Percentiles rank a stretch among this genome's conserved stretches.
These are phyloP conservation scores for Taxidea taxus DNA, from an alignment of 2,113 vertebrate species.

Conservation along the genomic window DNA sequence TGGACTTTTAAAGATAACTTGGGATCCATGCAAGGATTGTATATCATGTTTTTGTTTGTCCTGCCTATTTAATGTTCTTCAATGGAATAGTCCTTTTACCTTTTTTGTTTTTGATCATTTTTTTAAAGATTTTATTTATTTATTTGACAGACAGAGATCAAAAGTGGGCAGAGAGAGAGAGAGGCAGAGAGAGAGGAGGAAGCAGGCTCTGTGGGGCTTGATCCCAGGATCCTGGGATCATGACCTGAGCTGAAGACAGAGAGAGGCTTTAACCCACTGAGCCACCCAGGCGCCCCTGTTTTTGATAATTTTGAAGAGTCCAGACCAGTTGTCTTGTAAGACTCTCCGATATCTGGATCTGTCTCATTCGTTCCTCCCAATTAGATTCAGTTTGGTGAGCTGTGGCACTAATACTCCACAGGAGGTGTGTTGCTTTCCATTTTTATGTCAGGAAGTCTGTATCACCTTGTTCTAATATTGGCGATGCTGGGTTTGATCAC, in stretches of 20 bases:
- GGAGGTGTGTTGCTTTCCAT: not conserved
- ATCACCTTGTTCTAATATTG: not conserved
- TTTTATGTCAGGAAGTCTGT: not conserved
- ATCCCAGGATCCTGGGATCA: too few species aligned
- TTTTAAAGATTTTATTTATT: too few species aligned
- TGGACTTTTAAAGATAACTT: not conserved
- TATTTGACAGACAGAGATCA: too few species aligned
- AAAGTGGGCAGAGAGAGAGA: too few species aligned
- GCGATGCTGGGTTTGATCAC: not conserved
- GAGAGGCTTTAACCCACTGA: too few species aligned
- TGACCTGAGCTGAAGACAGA: too few species aligned
- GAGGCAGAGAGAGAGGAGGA: too few species aligned
- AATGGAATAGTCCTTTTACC: not conserved
- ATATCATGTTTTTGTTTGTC: not conserved
- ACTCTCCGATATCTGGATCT: not conserved
- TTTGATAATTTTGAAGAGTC: not conserved
- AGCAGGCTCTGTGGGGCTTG: too few species aligned
- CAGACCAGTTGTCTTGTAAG: not conserved
- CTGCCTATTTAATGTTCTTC: not conserved
- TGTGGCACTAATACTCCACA: not conserved
- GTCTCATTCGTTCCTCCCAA: not conserved
- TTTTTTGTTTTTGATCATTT: not conserved
- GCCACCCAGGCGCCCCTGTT: not conserved
- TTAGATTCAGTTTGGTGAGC: not conserved
- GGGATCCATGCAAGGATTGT: not conserved